Base-by-base conservation (phyloP, 2,797 vertebrate genomes). In the Brotogeris chrysoptera region DNA sequence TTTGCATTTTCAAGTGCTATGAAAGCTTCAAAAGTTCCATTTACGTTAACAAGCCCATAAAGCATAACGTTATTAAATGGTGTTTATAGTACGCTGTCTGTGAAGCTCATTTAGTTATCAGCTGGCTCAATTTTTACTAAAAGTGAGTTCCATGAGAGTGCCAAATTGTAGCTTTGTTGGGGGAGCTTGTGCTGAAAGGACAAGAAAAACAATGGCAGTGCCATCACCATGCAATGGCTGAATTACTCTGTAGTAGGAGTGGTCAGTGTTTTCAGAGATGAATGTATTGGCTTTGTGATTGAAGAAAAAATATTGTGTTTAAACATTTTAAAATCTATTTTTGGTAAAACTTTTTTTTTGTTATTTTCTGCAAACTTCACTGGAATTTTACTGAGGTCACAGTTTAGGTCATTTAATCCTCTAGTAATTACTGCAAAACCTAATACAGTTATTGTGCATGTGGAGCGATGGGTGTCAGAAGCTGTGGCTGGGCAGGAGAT, bases 21-120 rank as follows among this genome's bases (percentile, higher is more conserved):
- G 80, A 94, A 93, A 90, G 43, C 86, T 92, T 95, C 88, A 90
- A 73, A 93, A 90, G 86, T 76, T 90, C 83, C 77, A 93, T 95
- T 96, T 95, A 49, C 1, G 2, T 95, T 97, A 88, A 92, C 90
- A 73, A 94, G 94, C 90, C 70, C 47, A 64, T 95, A 96, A 97
- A 97, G 71, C 28, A 52, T 81, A 53, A 83, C 77, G 66, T 76
- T 94, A 88, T 95, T 95, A 90, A 94, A 65, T 34, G 32, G 30
- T 95, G 94, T 94, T 96, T 95, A 93, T 81, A 63, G 86, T 73
- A 44, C 7, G 36, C 39, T 88, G 47, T 83, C 93, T 85, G 86
- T 88, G 78, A 66, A 81, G 64, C 14, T 85, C 55, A 36, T 57
- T 90, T 68, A 44, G 13, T 93, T 53, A 78, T 61, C 85, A 95